Conservation (phyloP, 1,140 invertebrate species). For the Aphelenchoides besseyi region DNA sequence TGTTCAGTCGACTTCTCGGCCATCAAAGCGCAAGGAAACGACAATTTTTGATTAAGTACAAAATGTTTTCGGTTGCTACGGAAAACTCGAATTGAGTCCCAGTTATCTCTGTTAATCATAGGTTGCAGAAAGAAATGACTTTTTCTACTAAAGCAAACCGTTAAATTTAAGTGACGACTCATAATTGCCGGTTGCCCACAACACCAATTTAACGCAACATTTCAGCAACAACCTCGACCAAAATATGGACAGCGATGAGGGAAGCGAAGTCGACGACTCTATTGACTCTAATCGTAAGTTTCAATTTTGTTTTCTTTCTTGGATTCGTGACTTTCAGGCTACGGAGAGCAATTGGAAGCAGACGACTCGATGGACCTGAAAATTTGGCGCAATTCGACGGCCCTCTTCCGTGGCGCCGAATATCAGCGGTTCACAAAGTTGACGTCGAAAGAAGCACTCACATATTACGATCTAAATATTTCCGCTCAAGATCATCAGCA, state of each 20-base stretch:
- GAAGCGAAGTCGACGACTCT: conserved; percentile 50
- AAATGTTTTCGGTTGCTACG: too few species aligned
- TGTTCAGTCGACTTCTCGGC: too few species aligned
- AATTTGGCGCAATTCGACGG: conserved; percentile 94
- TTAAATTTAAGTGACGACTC: too few species aligned
- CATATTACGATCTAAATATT: conserved; percentile 98
- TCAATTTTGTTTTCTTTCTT: background rate
- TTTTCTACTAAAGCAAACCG: too few species aligned
- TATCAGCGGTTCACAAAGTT: conserved; percentile 83
- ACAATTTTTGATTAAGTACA: too few species aligned
- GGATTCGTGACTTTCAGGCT: conserved; percentile 33
- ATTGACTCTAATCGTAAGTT: conserved; percentile 48
- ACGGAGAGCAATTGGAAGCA: conserved; percentile 41
- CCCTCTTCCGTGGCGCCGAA: conserved; percentile 89
- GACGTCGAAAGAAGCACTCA: conserved; percentile 87
- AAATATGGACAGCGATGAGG: conserved; percentile 56
- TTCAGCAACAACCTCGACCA: conserved; percentile 60
- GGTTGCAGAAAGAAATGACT: too few species aligned
- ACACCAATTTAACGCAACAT: too few species aligned
- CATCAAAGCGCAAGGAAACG: too few species aligned
- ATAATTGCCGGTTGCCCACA: too few species aligned
- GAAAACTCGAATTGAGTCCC: too few species aligned
- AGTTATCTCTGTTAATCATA: too few species aligned
- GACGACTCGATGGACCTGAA: conserved; percentile 73
- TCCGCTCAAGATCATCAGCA: conserved; percentile 98